phyloP scores from a whole-genome alignment of 2,113 vertebrate species.

The Trematomus loennbergii region DNA sequence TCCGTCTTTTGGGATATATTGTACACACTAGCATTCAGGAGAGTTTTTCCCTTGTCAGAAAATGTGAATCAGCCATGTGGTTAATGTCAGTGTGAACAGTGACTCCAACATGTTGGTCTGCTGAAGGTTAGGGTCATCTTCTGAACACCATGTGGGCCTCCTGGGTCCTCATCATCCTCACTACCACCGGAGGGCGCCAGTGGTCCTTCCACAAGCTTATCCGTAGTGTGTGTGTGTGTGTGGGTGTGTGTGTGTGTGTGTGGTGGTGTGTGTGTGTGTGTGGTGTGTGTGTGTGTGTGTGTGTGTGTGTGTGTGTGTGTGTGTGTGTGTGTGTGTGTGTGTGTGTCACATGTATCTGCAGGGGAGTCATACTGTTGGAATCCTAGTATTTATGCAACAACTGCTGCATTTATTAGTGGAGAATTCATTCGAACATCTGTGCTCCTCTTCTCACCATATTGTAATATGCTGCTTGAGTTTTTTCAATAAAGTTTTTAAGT shows the following conservation, averaged over 20 bases:
- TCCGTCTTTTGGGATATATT: too few relatives aligned
- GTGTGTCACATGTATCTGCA: slow-evolving; percentile 13
- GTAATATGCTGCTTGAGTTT: neutral
- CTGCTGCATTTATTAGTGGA: neutral
- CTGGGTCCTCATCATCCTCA: neutral
- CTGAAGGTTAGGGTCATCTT: too few relatives aligned
- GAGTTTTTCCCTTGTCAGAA: too few relatives aligned
- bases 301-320: neutral
- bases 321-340: too few relatives aligned
- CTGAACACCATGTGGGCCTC: neutral
- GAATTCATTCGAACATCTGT: slow-evolving; percentile 8
- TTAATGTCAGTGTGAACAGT: too few relatives aligned
- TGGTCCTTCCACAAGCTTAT: slow-evolving; percentile 1
- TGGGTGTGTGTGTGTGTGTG: slow-evolving; percentile 11
- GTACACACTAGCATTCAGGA: too few relatives aligned
- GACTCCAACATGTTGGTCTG: too few relatives aligned
- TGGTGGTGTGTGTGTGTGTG: too few relatives aligned
- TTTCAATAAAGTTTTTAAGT: neutral
- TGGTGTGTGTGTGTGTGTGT: slow-evolving; percentile 14
- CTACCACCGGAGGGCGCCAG: slow-evolving; percentile 73
- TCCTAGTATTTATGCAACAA: slow-evolving; percentile 32
- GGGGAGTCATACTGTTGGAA: slow-evolving; percentile 26
- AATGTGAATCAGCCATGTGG: too few relatives aligned
- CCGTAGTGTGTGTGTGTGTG: slow-evolving; percentile 9
- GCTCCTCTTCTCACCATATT: neutral